Evolutionary conservation across 2,888 invertebrate genomes (phyloP).

Genomic region (Meta bourneti): DNA sequence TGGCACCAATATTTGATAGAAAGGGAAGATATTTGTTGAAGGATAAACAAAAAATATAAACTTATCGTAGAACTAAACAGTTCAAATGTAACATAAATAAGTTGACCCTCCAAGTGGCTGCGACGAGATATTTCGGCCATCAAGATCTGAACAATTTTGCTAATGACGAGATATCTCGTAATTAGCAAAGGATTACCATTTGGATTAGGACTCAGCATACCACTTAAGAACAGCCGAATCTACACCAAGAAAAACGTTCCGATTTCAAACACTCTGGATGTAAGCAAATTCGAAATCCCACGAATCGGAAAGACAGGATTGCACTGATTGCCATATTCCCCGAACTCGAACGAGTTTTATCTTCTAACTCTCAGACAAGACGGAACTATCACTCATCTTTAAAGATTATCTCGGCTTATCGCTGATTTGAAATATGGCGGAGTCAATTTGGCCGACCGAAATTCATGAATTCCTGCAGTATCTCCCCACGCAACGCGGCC

Average conservation of each 20-base stretch:
- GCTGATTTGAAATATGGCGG: slow-evolving; percentile 43
- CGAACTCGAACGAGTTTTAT: slow-evolving; percentile 56
- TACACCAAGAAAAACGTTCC: neutral
- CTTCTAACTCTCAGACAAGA: slow-evolving; percentile 26
- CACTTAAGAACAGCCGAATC: no score
- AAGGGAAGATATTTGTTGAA: no score
- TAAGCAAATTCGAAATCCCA: neutral
- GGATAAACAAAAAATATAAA: no score
- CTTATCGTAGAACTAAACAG: no score
- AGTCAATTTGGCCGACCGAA: slow-evolving; percentile 28
- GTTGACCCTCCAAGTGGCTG: no score
- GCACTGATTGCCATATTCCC: neutral
- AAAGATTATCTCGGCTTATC: slow-evolving; percentile 57
- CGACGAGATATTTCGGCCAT: no score
- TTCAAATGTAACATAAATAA: no score
- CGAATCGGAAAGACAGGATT: neutral
- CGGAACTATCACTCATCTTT: slow-evolving; percentile 38
- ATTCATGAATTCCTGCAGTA: slow-evolving; percentile 44
- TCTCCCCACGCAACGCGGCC: neutral
- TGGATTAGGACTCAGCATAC: no score
- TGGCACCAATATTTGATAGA: no score
- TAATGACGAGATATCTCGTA: no score
- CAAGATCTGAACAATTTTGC: no score
- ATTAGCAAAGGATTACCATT: no score
- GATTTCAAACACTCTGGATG: neutral